A percentile compares a stretch with the other conserved stretches of the same genome.
Evolutionary conservation across 2,113 vertebrate species (phyloP).

Genomic region (Myotis brandtii): DNA sequence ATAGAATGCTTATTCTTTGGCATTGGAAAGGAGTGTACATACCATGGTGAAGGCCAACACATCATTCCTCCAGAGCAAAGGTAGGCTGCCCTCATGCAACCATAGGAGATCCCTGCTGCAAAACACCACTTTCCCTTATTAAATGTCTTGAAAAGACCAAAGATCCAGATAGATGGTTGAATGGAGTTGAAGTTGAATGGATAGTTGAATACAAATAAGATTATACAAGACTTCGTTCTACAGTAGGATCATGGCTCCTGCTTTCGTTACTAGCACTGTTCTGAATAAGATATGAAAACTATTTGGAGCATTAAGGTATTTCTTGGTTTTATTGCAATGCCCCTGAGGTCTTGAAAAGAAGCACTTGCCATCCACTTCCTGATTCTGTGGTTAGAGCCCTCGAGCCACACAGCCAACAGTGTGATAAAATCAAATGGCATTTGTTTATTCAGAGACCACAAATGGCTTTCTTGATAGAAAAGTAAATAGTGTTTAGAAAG

Average conservation of each 20-base stretch:
- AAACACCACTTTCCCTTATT: neutral
- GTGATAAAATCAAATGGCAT: conserved; percentile 56
- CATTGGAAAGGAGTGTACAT: accelerated
- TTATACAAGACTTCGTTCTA: neutral
- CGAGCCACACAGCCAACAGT: conserved; percentile 21
- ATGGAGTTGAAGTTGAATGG: neutral
- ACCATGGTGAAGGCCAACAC: neutral
- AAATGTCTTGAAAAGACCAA: neutral
- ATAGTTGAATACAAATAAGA: neutral
- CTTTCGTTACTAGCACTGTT: neutral
- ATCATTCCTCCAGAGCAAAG: neutral
- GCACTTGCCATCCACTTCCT: conserved; percentile 16
- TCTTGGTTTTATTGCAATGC: conserved; percentile 46
- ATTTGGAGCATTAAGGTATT: neutral
- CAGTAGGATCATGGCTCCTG: neutral
- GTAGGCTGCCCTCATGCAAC: neutral
- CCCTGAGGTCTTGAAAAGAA: conserved; percentile 20
- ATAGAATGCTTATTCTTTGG: neutral
- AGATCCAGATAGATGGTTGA: neutral
- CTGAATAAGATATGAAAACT: conserved; percentile 34
- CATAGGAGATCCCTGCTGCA: neutral
- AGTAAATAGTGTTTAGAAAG: conserved; percentile 53
- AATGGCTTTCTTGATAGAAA: conserved; percentile 56
- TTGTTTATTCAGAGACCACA: conserved; percentile 60
- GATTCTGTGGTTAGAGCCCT: conserved; percentile 17